These are phyloP conservation scores for Vanessa cardui DNA, from an alignment of 2,888 invertebrate species.

Conservation along the genomic window DNA sequence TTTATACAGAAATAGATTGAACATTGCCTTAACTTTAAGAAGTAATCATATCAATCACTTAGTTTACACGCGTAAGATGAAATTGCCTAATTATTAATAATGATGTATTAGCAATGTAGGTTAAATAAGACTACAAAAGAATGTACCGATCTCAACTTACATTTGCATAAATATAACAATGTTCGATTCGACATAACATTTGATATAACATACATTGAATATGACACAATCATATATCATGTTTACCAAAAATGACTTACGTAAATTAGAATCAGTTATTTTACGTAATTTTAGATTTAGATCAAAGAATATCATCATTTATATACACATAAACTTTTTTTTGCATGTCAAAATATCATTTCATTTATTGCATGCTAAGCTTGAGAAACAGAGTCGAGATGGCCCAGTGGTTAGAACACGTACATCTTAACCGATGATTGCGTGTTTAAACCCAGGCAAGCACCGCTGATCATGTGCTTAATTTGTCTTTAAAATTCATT, in stretches of 20 bases:
- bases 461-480: too few species aligned
- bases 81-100: constrained; percentile 19
- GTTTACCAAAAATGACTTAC: neutral
- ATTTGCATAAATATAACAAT: constrained; percentile 26
- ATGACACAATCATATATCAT: constrained; percentile 8
- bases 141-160: neutral
- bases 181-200: constrained; percentile 16
- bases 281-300: too few species aligned
- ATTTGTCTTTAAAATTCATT: too few species aligned
- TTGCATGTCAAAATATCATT: too few species aligned
- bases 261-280: too few species aligned
- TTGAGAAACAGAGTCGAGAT: too few species aligned
- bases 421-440: too few species aligned
- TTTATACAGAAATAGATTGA: neutral
- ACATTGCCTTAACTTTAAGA: neutral
- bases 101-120: constrained; percentile 12
- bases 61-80: constrained; percentile 4
- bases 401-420: too few species aligned
- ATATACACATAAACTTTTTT: too few species aligned
- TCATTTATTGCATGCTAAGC: too few species aligned
- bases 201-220: constrained; percentile 11
- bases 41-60: neutral
- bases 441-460: too few species aligned
- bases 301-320: too few species aligned
- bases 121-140: constrained; percentile 8